Conservation (phyloP, 2,113 vertebrate species). For the Labeo catla region DNA sequence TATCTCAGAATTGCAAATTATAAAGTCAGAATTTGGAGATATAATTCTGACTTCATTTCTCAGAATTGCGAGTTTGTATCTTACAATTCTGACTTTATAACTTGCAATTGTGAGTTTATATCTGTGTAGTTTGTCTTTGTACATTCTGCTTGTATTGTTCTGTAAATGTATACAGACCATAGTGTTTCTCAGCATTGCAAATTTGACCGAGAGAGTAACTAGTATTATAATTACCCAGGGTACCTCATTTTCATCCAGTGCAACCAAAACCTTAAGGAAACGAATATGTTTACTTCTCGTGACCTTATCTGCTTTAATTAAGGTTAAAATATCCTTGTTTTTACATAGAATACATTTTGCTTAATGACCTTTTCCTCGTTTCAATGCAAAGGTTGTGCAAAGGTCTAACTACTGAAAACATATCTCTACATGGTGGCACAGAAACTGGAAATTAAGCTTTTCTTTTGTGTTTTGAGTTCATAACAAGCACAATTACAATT, state of each 20-base stretch:
- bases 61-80: no score
- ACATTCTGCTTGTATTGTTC: not conserved
- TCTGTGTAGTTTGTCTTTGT: not conserved
- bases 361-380: constrained; percentile 44
- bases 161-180: constrained; percentile 22
- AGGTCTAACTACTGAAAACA: not conserved
- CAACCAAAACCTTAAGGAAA: constrained; percentile 46
- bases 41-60: no score
- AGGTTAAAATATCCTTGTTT: constrained; percentile 35
- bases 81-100: no score
- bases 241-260: constrained; percentile 37
- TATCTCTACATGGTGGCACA: not conserved
- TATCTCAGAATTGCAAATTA: no score
- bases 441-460: not conserved
- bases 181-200: not conserved
- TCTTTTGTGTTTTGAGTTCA: not conserved
- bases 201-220: not conserved
- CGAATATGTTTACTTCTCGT: constrained; percentile 30
- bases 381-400: constrained; percentile 25
- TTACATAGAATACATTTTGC: constrained; percentile 29
- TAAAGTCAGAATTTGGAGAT: no score
- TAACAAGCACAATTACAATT: not conserved
- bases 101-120: no score
- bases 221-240: constrained; percentile 37
- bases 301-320: constrained; percentile 57